Evolutionary conservation across 2,888 invertebrate species (phyloP).

Genomic region (Macrophya alboannulata): DNA sequence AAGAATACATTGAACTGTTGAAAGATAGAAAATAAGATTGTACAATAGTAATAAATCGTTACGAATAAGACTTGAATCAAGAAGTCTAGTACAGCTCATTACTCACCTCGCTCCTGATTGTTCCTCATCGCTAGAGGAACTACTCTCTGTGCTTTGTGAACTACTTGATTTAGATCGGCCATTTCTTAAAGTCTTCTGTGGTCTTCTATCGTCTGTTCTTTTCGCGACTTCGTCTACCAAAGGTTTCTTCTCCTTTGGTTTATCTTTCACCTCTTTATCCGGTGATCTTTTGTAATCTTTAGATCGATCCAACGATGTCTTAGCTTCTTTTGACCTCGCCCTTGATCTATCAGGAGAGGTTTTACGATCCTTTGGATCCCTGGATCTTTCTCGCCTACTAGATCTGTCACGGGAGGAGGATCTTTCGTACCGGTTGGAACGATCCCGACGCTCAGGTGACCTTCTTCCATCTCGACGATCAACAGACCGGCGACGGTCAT

Average conservation of each 20-base stretch:
- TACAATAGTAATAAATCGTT: background rate
- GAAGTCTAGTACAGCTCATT: background rate
- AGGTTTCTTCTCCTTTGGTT: conserved; percentile 72
- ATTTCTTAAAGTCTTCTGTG: conserved; percentile 75
- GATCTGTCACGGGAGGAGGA: conserved; percentile 78
- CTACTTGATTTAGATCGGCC: conserved; percentile 78
- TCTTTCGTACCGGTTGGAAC: conserved; percentile 76
- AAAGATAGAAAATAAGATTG: no score
- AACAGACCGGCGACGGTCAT: conserved; percentile 74
- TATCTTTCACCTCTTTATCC: conserved; percentile 73
- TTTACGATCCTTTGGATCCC: conserved; percentile 77
- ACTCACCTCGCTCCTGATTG: conserved; percentile 73
- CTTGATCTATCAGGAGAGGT: conserved; percentile 73
- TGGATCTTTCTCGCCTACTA: conserved; percentile 74
- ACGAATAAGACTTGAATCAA: background rate
- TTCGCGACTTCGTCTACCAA: conserved; percentile 74
- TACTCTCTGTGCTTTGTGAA: conserved; percentile 78
- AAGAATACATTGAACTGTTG: background rate
- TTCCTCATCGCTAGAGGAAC: conserved; percentile 77
- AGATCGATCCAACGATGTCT: conserved; percentile 77
- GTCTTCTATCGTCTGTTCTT: conserved; percentile 65
- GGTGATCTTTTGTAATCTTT: conserved; percentile 74
- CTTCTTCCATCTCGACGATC: conserved; percentile 74
- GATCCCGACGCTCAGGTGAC: conserved; percentile 74
- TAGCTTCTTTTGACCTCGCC: conserved; percentile 76